phyloP scores from a whole-genome alignment of 2,113 vertebrate genomes.

The Trichechus manatus region DNA sequence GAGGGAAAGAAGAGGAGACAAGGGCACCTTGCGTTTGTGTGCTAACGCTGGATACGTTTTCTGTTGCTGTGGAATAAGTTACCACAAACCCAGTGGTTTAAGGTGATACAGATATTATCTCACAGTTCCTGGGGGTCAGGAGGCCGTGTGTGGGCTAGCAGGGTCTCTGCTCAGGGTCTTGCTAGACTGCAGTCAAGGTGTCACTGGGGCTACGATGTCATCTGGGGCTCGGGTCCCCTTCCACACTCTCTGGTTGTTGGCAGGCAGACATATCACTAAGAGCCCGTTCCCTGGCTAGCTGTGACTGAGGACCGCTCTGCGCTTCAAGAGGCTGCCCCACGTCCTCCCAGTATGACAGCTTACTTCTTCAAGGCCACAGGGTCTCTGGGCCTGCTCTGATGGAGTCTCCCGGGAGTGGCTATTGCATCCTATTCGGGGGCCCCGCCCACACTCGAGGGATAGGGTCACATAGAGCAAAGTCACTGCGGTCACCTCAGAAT shows the following conservation, averaged over 20 bases:
- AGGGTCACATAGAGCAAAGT: not conserved
- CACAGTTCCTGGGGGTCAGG: not conserved
- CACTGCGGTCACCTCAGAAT: not conserved
- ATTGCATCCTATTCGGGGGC: not conserved
- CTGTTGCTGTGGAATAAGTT: not conserved
- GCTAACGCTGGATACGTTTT: rapidly evolving
- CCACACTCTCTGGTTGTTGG: not conserved
- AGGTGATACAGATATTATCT: too few species aligned
- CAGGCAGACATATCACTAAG: not conserved
- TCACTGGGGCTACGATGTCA: too few species aligned
- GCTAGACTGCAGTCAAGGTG: not conserved
- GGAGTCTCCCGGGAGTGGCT: too few species aligned
- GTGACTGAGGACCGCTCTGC: not conserved
- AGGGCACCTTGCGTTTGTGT: not conserved
- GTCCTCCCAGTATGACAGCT: not conserved
- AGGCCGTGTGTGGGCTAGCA: rapidly evolving
- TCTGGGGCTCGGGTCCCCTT: not conserved
- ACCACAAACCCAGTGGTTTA: too few species aligned
- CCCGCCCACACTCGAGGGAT: not conserved
- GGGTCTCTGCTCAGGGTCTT: not conserved
- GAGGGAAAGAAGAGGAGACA: too few species aligned
- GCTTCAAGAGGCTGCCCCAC: not conserved
- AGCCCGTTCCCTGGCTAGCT: not conserved
- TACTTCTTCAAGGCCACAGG: not conserved
- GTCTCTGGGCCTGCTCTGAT: not conserved